Evolutionary conservation across 2,888 invertebrate species (phyloP).

Genomic region (Poecilobothrus nobilitatus): DNA sequence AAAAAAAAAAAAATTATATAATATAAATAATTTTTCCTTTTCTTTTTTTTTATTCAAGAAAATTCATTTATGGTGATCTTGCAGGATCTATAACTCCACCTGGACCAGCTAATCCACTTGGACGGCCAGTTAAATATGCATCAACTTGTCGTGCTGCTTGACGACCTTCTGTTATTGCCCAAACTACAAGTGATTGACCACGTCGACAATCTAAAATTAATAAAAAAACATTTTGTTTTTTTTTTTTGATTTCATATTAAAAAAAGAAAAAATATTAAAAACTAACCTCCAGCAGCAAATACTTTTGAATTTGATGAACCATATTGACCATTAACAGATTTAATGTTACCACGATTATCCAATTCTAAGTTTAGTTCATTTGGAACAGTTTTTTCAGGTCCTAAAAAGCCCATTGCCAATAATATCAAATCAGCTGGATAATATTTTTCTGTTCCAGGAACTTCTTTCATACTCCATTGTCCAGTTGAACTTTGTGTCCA

Average conservation of each 20-base stretch:
- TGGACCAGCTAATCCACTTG: slow-evolving; percentile 78
- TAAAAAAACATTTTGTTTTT: slow-evolving; percentile 7
- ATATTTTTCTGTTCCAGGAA: slow-evolving; percentile 66
- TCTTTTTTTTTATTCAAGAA: not conserved
- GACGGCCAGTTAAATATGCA: slow-evolving; percentile 61
- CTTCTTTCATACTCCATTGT: slow-evolving; percentile 88
- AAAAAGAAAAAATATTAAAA: not conserved
- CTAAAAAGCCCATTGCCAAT: slow-evolving; percentile 97
- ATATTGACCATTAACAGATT: slow-evolving; percentile 69
- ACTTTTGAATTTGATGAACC: slow-evolving; percentile 72
- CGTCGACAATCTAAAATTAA: slow-evolving; percentile 77
- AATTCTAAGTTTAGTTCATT: slow-evolving; percentile 70
- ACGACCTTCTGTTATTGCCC: slow-evolving; percentile 98
- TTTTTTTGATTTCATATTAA: not conserved
- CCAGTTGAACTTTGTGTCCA: slow-evolving; percentile 90
- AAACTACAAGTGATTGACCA: slow-evolving; percentile 97
- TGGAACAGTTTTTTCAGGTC: slow-evolving; percentile 85
- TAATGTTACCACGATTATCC: slow-evolving; percentile 88
- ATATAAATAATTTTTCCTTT: not conserved
- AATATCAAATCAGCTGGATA: slow-evolving; percentile 86
- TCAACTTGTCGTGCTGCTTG: slow-evolving; percentile 95
- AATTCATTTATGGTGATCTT: slow-evolving; percentile 17
- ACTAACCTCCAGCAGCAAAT: slow-evolving; percentile 89
- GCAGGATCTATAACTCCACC: slow-evolving; percentile 68
- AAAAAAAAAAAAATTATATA: not conserved